Conservation (phyloP, 2,113 vertebrate species). For the Anolis carolinensis region DNA sequence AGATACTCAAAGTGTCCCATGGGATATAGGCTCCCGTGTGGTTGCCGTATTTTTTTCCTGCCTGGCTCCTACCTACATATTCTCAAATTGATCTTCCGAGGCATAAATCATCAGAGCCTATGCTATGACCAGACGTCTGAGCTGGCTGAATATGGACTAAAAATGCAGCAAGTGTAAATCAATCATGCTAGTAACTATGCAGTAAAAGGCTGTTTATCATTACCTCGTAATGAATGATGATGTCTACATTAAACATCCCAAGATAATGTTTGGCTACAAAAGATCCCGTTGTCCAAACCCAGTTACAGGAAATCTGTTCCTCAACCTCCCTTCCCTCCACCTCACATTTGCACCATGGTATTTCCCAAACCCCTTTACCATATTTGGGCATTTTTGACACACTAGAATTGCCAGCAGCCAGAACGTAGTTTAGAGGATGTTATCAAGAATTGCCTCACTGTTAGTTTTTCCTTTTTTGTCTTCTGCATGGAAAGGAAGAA, state of each 20-base stretch:
- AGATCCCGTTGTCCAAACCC: background rate
- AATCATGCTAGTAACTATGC: conserved; percentile 3
- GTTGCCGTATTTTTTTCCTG: conserved; percentile 41
- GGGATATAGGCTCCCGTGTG: conserved; percentile 40
- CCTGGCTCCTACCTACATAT: conserved; percentile 31
- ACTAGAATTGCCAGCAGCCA: background rate
- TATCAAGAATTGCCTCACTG: background rate
- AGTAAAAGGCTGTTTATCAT: conserved; percentile 19
- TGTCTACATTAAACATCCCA: background rate
- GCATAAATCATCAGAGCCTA: conserved; percentile 11
- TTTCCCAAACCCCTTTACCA: background rate
- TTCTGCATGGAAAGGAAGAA: too few relatives aligned
- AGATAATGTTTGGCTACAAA: background rate
- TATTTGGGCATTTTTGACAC: background rate
- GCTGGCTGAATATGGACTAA: background rate
- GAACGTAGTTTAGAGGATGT: background rate
- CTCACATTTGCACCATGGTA: background rate
- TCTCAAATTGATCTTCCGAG: conserved; percentile 30
- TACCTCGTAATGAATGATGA: background rate
- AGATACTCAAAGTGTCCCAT: background rate
- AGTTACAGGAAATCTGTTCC: background rate
- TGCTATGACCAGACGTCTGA: conserved; percentile 33
- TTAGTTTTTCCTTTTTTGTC: too few relatives aligned
- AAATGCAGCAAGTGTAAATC: background rate
- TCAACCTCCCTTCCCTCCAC: background rate